These are phyloP conservation scores for Gila robusta DNA, from an alignment of 2,797 vertebrate genomes.

Conservation along the genomic window DNA sequence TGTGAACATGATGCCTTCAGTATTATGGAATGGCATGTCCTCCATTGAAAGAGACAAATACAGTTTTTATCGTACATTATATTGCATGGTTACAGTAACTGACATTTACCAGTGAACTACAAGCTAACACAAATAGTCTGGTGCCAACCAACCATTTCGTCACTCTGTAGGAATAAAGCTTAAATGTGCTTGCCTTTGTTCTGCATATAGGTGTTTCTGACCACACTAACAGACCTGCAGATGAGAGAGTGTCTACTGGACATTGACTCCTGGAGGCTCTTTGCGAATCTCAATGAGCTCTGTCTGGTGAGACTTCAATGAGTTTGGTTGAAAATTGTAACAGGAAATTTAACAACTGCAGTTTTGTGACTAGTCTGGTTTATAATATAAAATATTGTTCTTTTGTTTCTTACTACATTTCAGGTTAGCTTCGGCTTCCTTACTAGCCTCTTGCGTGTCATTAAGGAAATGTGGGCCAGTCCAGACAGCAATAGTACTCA, in stretches of 20 bases:
- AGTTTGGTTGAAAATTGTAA: neutral
- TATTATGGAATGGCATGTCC: neutral
- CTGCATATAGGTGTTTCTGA: slow-evolving; percentile 84
- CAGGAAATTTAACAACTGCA: slow-evolving; percentile 12
- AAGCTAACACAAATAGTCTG: neutral
- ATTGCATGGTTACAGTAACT: neutral
- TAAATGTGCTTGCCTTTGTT: slow-evolving; percentile 31
- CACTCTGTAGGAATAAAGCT: neutral
- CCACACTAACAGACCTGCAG: slow-evolving; percentile 84
- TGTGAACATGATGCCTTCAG: slow-evolving; percentile 58
- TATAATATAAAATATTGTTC: neutral
- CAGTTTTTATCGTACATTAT: neutral
- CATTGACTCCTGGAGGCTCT: slow-evolving; percentile 87
- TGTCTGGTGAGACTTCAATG: slow-evolving; percentile 82
- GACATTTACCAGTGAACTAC: neutral
- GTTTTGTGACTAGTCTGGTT: no score
- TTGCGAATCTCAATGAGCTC: slow-evolving; percentile 90
- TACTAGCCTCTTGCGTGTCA: slow-evolving; percentile 78
- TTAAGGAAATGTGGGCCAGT: slow-evolving; percentile 76
- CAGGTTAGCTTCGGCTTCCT: slow-evolving; percentile 90
- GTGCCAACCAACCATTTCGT: slow-evolving; percentile 34
- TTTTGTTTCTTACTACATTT: slow-evolving; percentile 52
- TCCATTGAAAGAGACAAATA: neutral
- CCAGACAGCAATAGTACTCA: slow-evolving; percentile 46
- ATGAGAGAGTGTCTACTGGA: slow-evolving; percentile 83